Percentiles rank a stretch among this genome's conserved stretches.
phyloP scores from a whole-genome alignment of 1,140 invertebrate species.

The Hormaphis cornu region DNA sequence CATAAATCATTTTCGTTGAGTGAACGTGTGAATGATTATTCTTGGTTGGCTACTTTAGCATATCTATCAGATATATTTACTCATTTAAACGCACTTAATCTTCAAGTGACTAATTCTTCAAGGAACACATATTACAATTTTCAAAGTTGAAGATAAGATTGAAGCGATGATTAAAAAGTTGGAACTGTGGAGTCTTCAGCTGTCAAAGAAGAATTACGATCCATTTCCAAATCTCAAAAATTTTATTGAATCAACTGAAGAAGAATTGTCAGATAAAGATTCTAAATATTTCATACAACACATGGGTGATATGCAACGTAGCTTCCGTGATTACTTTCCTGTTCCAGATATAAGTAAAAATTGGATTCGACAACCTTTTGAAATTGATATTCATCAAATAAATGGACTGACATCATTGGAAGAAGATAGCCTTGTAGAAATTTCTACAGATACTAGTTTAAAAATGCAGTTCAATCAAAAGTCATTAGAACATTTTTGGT shows the following conservation, averaged over 20 bases:
- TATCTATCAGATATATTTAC: slow-evolving; percentile 39
- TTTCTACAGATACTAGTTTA: background rate
- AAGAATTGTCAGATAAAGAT: slow-evolving; percentile 15
- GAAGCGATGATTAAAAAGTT: slow-evolving; percentile 36
- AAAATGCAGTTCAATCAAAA: background rate
- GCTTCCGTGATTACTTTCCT: too few relatives aligned
- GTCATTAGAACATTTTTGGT: background rate
- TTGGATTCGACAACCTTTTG: too few relatives aligned
- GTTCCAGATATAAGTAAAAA: too few relatives aligned
- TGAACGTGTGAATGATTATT: slow-evolving; percentile 14
- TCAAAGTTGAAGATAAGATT: slow-evolving; percentile 39
- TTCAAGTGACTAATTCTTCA: slow-evolving; percentile 38
- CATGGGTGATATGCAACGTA: background rate
- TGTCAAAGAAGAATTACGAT: background rate
- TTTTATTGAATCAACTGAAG: slow-evolving; percentile 25
- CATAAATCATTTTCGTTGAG: background rate
- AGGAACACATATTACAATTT: slow-evolving; percentile 36
- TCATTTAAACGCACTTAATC: slow-evolving; percentile 38
- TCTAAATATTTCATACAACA: slow-evolving; percentile 4
- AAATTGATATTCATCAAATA: background rate
- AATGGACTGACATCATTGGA: background rate
- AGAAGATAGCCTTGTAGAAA: background rate
- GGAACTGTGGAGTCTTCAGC: background rate
- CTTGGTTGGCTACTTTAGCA: slow-evolving; percentile 35
- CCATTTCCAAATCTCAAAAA: slow-evolving; percentile 33